These are phyloP conservation scores for Drosophila nigromelanica DNA, from an alignment of 1,140 invertebrate species.

Conservation along the genomic window DNA sequence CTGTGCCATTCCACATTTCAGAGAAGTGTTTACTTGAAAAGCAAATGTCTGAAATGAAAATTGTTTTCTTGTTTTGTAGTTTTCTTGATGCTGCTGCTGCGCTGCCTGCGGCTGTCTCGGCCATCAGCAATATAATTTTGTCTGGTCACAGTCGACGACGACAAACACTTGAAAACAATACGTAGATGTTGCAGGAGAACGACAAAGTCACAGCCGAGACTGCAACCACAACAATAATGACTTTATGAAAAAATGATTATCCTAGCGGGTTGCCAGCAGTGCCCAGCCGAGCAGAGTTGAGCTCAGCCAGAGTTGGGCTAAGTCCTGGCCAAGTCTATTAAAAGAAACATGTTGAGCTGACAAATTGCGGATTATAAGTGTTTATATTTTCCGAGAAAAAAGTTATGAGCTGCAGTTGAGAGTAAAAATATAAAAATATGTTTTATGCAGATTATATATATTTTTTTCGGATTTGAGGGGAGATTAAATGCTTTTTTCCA, in stretches of 20 bases:
- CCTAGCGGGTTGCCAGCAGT: conserved; percentile 58
- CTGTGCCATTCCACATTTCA: conserved; percentile 45
- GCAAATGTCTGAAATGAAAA: conserved; percentile 72
- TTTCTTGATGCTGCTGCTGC: conserved; percentile 16
- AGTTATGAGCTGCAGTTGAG: background rate
- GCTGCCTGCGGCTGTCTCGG: conserved; percentile 44
- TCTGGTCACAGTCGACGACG: conserved; percentile 58
- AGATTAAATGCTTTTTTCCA: too few species aligned
- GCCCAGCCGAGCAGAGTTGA: conserved; percentile 25
- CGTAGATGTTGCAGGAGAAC: conserved; percentile 19
- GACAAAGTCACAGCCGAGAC: conserved; percentile 10
- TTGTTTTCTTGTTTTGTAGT: conserved; percentile 64
- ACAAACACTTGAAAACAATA: conserved; percentile 79
- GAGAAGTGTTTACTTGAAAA: conserved; percentile 65
- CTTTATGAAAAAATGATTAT: conserved; percentile 82
- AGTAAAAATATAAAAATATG: background rate
- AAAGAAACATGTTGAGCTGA: conserved; percentile 50
- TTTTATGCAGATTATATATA: background rate
- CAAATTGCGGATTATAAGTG: conserved; percentile 24
- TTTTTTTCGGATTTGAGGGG: too few species aligned
- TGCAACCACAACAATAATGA: conserved; percentile 81
- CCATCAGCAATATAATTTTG: conserved; percentile 71
- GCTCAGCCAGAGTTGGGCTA: conserved; percentile 30
- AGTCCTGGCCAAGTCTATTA: conserved; percentile 57
- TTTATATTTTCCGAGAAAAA: background rate